Percentiles rank a stretch among this genome's conserved stretches.
These are phyloP conservation scores for Clarias pachynema DNA, from an alignment of 2,797 vertebrate genomes.

Conservation along the genomic window DNA sequence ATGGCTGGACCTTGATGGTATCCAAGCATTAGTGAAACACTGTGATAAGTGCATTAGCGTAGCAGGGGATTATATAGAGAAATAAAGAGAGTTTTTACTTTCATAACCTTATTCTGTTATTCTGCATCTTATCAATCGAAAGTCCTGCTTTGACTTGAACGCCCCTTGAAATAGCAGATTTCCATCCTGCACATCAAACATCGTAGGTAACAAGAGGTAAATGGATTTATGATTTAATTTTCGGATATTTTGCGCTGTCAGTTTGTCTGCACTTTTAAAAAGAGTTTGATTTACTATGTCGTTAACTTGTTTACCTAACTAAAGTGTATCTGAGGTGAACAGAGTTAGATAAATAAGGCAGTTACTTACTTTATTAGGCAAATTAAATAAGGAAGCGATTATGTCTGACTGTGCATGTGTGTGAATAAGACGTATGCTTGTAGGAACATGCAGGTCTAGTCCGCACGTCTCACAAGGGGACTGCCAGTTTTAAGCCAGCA, in stretches of 20 bases:
- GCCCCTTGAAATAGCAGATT: neutral
- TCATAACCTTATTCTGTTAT: too few relatives aligned
- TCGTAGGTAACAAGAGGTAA: too few relatives aligned
- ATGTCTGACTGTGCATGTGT: conserved; percentile 2
- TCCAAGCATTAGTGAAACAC: too few relatives aligned
- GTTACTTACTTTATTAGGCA: conserved; percentile 12
- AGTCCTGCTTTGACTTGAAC: too few relatives aligned
- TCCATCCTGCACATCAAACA: neutral
- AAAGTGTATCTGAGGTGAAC: conserved; percentile 10
- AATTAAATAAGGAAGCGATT: conserved; percentile 31
- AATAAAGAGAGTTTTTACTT: too few relatives aligned
- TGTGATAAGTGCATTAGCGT: too few relatives aligned
- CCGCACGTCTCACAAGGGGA: conserved; percentile 22
- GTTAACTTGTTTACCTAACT: neutral
- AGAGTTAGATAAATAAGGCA: neutral
- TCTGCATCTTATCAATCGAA: too few relatives aligned
- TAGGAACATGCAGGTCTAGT: conserved; percentile 24
- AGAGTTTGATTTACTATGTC: neutral
- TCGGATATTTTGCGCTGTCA: neutral
- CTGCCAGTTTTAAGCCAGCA: conserved; percentile 32
- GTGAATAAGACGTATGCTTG: conserved; percentile 30
- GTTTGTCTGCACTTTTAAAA: neutral
- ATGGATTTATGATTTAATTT: neutral
- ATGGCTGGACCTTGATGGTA: too few relatives aligned
- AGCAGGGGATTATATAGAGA: too few relatives aligned